Conservation (phyloP, 2,888 invertebrate species). For the Brassicogethes aeneus region DNA sequence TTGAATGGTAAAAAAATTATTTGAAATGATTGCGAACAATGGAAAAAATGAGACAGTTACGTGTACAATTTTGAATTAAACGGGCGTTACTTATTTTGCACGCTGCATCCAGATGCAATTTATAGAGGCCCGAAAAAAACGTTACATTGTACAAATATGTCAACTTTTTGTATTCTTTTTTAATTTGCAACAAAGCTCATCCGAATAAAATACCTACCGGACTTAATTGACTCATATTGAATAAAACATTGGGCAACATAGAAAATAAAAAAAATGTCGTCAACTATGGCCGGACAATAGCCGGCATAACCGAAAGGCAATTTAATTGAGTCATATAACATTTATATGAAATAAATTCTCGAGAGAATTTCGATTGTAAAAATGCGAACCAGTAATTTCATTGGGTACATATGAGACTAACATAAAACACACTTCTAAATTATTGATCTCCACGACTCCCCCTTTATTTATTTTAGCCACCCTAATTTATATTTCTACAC, state of each 20-base stretch:
- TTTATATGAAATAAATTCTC: slow-evolving; percentile 36
- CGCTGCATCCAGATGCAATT: neutral
- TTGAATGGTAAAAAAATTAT: neutral
- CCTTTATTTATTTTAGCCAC: slow-evolving; percentile 41
- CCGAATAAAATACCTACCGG: slow-evolving; percentile 17
- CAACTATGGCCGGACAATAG: slow-evolving; percentile 21
- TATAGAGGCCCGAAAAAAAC: neutral
- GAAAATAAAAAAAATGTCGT: slow-evolving; percentile 21
- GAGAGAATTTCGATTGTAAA: slow-evolving; percentile 36
- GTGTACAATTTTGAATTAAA: slow-evolving; percentile 1
- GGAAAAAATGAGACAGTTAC: neutral
- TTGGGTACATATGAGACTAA: slow-evolving; percentile 33
- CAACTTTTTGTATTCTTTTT: neutral
- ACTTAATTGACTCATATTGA: slow-evolving; percentile 20
- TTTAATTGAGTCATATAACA: slow-evolving; percentile 36
- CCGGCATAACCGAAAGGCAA: slow-evolving; percentile 27
- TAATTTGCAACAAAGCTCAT: slow-evolving; percentile 3
- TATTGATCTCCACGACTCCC: slow-evolving; percentile 36
- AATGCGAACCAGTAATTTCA: slow-evolving; percentile 37
- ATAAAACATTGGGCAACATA: slow-evolving; percentile 19
- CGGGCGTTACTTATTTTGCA: neutral
- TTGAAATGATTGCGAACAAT: neutral
- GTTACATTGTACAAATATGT: slow-evolving; percentile 1
- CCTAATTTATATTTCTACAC: slow-evolving; percentile 38
- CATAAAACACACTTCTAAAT: slow-evolving; percentile 38